Evolutionary conservation across 2,113 vertebrate species (phyloP).

Genomic region (Penelope pileata): DNA sequence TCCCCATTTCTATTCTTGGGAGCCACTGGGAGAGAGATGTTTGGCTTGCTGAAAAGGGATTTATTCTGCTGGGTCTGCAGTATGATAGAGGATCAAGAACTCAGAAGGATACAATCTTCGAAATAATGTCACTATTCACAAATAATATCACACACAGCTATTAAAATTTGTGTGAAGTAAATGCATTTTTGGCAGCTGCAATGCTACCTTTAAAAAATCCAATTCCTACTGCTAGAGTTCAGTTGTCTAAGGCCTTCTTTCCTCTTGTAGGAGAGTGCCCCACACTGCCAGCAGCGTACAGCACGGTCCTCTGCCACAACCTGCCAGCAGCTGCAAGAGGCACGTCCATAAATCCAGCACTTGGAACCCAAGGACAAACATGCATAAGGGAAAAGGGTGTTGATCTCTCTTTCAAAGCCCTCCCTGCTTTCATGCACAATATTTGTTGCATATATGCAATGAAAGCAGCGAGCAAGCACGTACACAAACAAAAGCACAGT

Average conservation of each 20-base stretch:
- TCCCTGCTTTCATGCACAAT: neutral
- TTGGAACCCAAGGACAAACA: neutral
- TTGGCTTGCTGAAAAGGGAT: neutral
- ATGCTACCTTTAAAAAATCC: neutral
- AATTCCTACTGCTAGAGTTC: neutral
- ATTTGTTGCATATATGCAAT: neutral
- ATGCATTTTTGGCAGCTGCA: neutral
- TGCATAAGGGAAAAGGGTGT: neutral
- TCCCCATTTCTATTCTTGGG: neutral
- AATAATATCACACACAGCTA: too few relatives aligned
- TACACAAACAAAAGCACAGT: neutral
- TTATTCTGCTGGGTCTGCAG: neutral
- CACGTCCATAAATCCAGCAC: neutral
- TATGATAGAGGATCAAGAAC: neutral
- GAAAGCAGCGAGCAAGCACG: neutral
- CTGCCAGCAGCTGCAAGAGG: accelerated
- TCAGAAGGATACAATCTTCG: neutral
- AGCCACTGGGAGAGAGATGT: neutral
- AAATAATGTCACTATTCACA: neutral
- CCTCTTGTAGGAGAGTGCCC: neutral
- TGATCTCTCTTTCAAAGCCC: neutral
- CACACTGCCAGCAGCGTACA: neutral
- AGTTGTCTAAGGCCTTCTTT: neutral
- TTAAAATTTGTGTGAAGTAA: neutral
- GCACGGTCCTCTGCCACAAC: neutral